Evolutionary conservation across 2,797 vertebrate species (phyloP), one percentile per base, ranked within the genome.

Genomic region (Helicolenus hilgendorfi): DNA sequence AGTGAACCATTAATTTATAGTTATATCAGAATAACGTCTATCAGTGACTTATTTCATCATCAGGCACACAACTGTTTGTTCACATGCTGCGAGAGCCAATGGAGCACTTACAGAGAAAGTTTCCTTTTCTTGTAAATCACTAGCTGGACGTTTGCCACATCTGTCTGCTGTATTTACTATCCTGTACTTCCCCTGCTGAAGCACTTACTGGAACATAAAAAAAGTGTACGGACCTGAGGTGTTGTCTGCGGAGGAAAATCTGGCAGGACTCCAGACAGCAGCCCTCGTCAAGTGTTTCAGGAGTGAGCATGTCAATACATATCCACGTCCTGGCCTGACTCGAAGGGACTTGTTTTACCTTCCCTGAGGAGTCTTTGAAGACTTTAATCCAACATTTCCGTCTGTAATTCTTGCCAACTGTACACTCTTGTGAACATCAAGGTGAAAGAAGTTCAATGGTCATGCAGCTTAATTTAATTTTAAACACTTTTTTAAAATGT

Each of bases 61-160:
- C 31, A 22, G 8, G 1, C 2, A 2, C 31, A 49, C 33, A 22
- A 11, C 22, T 18, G 3, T 22, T 63, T 1, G n/a, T 7, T 49
- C 24, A 58, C 13, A 58, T 7, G 0, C 4, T 45, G 11, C 5
- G 2, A 1, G 10, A 29, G 2, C 14, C 5, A 0, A 0, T 24
- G 20, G 8, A 22, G 7, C 24, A 7, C n/a, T 76, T 65, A 13
- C n/a, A 41, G 7, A 26, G 5, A 2, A 26, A 53, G 41, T 79
- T 84, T 89, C 59, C 0, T 11, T 91, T 94, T 86, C 89, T 41
- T 77, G 67, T 88, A 92, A 94, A 33, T 20, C n/a, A 0, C 10
- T 9, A 0, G 20, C 9, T 22, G 74, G 15, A 24, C 22, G 7
- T 26, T 62, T 71, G 27, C 35, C 56, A 1, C 14, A 6, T 77